These are phyloP conservation scores for Cuculus canorus DNA, from an alignment of 2,797 vertebrate genomes.

Conservation along the genomic window DNA sequence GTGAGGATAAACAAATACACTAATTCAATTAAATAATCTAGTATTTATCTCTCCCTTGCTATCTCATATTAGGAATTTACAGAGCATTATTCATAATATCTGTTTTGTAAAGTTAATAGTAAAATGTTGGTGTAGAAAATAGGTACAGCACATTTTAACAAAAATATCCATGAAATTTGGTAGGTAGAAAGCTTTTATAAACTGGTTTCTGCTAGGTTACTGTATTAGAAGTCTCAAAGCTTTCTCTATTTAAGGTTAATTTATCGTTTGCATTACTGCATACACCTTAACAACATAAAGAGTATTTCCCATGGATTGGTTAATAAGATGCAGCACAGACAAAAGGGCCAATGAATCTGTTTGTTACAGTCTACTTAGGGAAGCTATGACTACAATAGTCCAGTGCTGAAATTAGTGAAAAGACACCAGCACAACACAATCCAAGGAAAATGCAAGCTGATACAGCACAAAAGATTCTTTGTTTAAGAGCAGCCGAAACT, in stretches of 20 bases:
- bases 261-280: slow-evolving; percentile 42
- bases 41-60: not conserved
- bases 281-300: slow-evolving; percentile 36
- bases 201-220: slow-evolving; percentile 3
- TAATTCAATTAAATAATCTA: not conserved
- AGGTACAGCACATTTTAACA: not conserved
- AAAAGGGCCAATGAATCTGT: slow-evolving; percentile 73
- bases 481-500: slow-evolving; percentile 74
- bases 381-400: slow-evolving; percentile 57
- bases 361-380: slow-evolving; percentile 74
- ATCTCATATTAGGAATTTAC: not conserved
- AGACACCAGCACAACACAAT: slow-evolving; percentile 67
- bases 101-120: not conserved
- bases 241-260: slow-evolving; percentile 50
- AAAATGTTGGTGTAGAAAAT: slow-evolving; percentile 16
- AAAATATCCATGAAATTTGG: slow-evolving; percentile 11
- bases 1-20: not conserved
- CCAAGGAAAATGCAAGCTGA: slow-evolving; percentile 73
- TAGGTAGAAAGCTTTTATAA: not conserved
- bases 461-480: slow-evolving; percentile 74
- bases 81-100: not conserved
- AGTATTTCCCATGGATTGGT: slow-evolving; percentile 51
- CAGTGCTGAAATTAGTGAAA: slow-evolving; percentile 75
- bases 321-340: slow-evolving; percentile 68
- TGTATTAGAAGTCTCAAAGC: slow-evolving; percentile 18